Base-by-base conservation (phyloP, 2,797 vertebrate species). In the Dendrocincla fuliginosa region DNA sequence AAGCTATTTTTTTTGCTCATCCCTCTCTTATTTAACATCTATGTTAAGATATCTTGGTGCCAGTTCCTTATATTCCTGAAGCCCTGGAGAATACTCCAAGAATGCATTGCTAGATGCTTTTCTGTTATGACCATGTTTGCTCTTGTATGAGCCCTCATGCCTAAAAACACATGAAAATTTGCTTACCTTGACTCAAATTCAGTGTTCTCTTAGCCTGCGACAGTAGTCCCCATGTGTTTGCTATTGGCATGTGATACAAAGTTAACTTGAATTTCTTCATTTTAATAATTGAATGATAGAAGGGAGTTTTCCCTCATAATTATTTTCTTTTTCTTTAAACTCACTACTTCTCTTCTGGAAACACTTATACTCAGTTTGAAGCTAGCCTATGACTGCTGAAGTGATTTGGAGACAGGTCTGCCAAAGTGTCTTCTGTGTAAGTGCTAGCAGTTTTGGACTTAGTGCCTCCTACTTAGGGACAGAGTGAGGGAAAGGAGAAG, bases 161-260 rank as follows among this genome's bases (percentile, higher is more conserved):
- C 22, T 15, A 24, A 52, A 89, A 39, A 7, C 5, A 11, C 19
- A 5, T 10, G 27, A 74, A 70, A 50, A 67, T 37, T 46, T 84
- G 52, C 1, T 13, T 69, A 25, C 13, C 39, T 89, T 52, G 15
- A 16, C 41, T 84, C 63, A 55, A 41, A 46, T 57, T 42, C 6
- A 8, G 9, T 47, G 25, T 35, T 55, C 18, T 50, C 22, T 81
- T 71, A 59, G 17, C 16, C 47, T 63, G 50, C 9, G 13, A 85
- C 35, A 63, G 35, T 35, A 76, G 35, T 5, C 15, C 11, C 22
- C 8, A 6, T 1, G 1, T 4, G 0, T 75, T 81, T 47, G 9
- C 35, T 77, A 9, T 61, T 77, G 52, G 33, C 1, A 8, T 11
- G 20, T 53, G 57, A 44, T 37, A 41, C 3, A 35, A 90, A 41